Percentiles rank a stretch among this genome's conserved stretches.
phyloP scores from a whole-genome alignment of 2,797 vertebrate genomes.

The Buphagus erythrorhynchus region DNA sequence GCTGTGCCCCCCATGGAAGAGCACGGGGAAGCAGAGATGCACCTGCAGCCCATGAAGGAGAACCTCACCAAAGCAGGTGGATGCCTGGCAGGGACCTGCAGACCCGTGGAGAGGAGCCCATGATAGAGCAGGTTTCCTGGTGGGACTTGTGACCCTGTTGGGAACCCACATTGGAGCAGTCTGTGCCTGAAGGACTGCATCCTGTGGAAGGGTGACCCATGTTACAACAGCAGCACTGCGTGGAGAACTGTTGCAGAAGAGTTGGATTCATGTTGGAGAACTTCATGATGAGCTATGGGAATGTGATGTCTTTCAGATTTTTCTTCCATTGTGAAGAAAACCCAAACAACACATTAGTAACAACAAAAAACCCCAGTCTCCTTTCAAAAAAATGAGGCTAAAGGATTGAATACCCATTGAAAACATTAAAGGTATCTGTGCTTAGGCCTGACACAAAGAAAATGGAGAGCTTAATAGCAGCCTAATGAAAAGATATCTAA shows the following conservation, averaged over 20 bases:
- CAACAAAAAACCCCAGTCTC: fast-evolving
- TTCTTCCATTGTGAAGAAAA: background rate
- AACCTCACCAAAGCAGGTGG: background rate
- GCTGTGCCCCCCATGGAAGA: background rate
- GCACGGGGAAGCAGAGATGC: fast-evolving
- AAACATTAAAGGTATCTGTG: background rate
- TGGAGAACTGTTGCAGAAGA: background rate
- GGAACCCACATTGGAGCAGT: fast-evolving
- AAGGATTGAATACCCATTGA: background rate
- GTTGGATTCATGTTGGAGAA: background rate
- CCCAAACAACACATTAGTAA: background rate
- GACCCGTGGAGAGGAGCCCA: background rate
- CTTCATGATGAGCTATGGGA: background rate
- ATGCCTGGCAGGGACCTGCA: background rate
- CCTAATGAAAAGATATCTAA: background rate
- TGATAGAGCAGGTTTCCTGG: background rate
- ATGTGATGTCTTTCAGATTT: background rate
- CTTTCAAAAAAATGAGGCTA: background rate
- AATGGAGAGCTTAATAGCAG: background rate
- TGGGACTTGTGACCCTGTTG: background rate
- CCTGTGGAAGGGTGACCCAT: background rate
- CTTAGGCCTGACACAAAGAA: background rate
- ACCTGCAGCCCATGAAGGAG: background rate
- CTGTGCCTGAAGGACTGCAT: background rate
- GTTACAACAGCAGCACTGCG: background rate